These are phyloP conservation scores for Horisme vitalbata DNA, from an alignment of 2,888 invertebrate species.

Conservation along the genomic window DNA sequence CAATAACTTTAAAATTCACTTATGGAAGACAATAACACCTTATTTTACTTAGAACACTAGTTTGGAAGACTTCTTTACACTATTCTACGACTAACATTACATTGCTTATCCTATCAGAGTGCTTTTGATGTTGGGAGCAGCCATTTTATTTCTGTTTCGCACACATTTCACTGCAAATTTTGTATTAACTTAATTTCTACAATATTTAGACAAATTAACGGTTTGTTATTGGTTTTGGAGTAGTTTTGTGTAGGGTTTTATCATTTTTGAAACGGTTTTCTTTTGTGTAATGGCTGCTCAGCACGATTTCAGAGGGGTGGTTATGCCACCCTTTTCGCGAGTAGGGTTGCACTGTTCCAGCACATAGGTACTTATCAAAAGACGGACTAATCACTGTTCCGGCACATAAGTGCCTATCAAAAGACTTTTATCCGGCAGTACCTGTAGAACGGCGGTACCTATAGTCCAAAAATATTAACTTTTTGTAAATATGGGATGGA, in stretches of 20 bases:
- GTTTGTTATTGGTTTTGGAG: constrained; percentile 31
- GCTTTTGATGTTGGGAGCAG: constrained; percentile 48
- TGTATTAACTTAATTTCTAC: constrained; percentile 25
- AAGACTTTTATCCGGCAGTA: too few relatives aligned
- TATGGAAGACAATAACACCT: constrained; percentile 46
- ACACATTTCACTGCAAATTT: constrained; percentile 35
- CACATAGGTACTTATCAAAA: too few relatives aligned
- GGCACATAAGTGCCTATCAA: too few relatives aligned
- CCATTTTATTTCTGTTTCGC: constrained; percentile 50
- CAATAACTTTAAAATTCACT: constrained; percentile 32
- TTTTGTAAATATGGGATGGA: too few relatives aligned
- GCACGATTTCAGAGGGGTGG: constrained; percentile 46
- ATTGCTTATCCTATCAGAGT: constrained; percentile 49
- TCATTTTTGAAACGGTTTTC: constrained; percentile 60
- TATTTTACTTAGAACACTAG: constrained; percentile 42
- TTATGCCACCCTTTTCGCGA: constrained; percentile 36
- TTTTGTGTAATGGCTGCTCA: constrained; percentile 60
- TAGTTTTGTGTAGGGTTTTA: constrained; percentile 30
- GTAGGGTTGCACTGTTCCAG: constrained; percentile 10
- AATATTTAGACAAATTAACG: constrained; percentile 31
- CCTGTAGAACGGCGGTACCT: too few relatives aligned
- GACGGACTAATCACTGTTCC: too few relatives aligned
- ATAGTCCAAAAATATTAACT: too few relatives aligned
- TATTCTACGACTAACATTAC: constrained; percentile 48
- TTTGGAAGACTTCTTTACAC: constrained; percentile 78